Percentiles rank a stretch among this genome's conserved stretches.
Conservation (phyloP, 2,113 vertebrate species). For the Heliornis fulica region DNA sequence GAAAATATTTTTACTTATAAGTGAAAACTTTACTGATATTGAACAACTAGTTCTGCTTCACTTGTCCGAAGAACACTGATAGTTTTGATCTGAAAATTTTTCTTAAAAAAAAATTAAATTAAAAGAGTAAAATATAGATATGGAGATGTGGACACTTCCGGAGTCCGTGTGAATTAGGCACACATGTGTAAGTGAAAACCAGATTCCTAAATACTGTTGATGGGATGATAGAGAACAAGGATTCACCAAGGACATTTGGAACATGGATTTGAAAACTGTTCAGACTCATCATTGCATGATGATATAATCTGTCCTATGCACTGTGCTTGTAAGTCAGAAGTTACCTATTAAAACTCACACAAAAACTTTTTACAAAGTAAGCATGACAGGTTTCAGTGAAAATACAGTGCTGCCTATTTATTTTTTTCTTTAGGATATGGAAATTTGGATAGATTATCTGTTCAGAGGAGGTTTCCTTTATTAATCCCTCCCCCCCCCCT, state of each 20-base stretch:
- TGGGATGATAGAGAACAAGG: background rate
- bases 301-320: slow-evolving; percentile 17
- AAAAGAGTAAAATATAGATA: background rate
- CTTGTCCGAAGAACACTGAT: background rate
- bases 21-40: background rate
- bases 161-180: background rate
- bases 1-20: background rate
- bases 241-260: background rate
- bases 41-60: background rate
- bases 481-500: slow-evolving; percentile 10
- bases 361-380: slow-evolving; percentile 55
- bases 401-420: slow-evolving; percentile 25
- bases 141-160: background rate
- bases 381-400: slow-evolving; percentile 48
- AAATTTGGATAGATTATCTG: slow-evolving; percentile 70
- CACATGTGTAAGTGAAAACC: background rate
- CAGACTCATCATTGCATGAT: slow-evolving; percentile 16
- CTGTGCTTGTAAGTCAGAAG: slow-evolving; percentile 40
- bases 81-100: background rate
- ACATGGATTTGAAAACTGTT: background rate
- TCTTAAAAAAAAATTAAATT: background rate
- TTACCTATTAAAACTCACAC: slow-evolving; percentile 22
- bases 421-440: slow-evolving; percentile 44
- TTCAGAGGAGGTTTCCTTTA: slow-evolving; percentile 70
- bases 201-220: background rate